Evolutionary conservation across 2,888 invertebrate genomes (phyloP).

Genomic region (Alloscopus bannaensis): DNA sequence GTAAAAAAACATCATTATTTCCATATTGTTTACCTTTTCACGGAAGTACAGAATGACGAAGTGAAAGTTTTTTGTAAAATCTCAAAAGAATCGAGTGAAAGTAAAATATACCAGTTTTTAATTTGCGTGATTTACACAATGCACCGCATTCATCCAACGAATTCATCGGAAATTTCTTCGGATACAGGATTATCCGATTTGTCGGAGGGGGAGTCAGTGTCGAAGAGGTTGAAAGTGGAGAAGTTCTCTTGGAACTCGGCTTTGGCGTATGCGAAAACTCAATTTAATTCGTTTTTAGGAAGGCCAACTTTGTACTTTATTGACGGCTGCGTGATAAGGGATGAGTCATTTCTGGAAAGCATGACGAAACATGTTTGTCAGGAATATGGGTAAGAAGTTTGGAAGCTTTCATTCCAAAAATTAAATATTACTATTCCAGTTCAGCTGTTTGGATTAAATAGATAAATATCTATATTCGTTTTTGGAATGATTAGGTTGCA

Average conservation of each 20-base stretch:
- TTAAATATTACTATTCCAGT: too few relatives aligned
- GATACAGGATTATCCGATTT: neutral
- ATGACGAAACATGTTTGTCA: conserved; percentile 38
- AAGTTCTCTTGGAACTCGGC: conserved; percentile 40
- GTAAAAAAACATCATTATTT: neutral
- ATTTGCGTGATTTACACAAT: neutral
- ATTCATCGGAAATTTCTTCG: conserved; percentile 9
- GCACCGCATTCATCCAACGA: conserved; percentile 34
- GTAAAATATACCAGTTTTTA: neutral
- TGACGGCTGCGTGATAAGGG: conserved; percentile 13
- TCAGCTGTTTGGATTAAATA: too few relatives aligned
- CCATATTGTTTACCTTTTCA: neutral
- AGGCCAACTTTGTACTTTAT: conserved; percentile 21
- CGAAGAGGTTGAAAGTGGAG: neutral
- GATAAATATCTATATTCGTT: conserved; percentile 13
- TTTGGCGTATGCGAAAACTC: conserved; percentile 13
- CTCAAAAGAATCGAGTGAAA: neutral
- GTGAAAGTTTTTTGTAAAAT: neutral
- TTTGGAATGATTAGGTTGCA: conserved; percentile 11
- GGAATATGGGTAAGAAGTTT: conserved; percentile 35
- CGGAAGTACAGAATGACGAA: neutral
- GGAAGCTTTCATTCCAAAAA: neutral
- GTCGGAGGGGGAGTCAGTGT: neutral
- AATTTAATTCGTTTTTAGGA: neutral
- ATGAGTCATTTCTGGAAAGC: conserved; percentile 9